These are phyloP conservation scores for Microtus ochrogaster DNA, from an alignment of 2,113 vertebrate species.

Conservation along the genomic window DNA sequence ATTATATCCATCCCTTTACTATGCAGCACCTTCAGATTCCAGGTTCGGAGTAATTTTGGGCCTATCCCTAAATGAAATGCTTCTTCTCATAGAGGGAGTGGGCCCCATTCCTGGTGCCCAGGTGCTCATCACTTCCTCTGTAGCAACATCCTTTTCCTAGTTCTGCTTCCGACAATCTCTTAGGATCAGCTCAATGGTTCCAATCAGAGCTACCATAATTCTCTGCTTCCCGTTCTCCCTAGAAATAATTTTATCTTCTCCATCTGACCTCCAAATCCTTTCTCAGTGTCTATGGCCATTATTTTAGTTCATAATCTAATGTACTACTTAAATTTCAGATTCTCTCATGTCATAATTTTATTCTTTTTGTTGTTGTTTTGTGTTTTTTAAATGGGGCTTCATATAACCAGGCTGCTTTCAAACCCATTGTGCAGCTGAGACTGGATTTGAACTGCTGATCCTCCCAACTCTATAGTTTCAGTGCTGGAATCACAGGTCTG, in stretches of 20 bases:
- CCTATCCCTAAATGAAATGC: neutral
- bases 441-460: neutral
- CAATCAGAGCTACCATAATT: neutral
- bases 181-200: neutral
- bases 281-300: neutral
- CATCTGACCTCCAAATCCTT: neutral
- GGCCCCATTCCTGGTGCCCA: neutral
- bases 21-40: neutral
- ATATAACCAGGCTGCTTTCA: neutral
- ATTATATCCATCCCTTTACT: neutral
- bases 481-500: neutral
- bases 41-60: neutral
- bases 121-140: neutral
- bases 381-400: neutral
- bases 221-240: neutral
- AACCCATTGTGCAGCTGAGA: neutral
- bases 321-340: neutral
- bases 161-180: neutral
- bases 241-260: neutral
- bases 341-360: neutral
- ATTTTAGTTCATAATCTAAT: conserved; percentile 6
- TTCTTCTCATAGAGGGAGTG: neutral
- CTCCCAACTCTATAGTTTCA: too few relatives aligned
- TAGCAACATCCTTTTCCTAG: neutral
- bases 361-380: neutral